phyloP scores from a whole-genome alignment of 1,140 invertebrate genomes.

The Eurytemora carolleeae region DNA sequence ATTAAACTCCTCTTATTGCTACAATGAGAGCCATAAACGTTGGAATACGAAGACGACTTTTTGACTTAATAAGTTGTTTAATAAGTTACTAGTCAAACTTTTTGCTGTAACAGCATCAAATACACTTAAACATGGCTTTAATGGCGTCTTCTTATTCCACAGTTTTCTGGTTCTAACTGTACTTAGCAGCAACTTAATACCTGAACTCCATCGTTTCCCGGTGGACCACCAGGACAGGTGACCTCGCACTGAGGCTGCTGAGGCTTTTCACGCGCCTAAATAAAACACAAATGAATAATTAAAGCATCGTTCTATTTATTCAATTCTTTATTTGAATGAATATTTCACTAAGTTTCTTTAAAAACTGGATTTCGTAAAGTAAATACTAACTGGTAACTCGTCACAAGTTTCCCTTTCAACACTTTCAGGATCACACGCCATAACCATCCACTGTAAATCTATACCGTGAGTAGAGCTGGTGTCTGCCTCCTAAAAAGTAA shows the following conservation, averaged over 20 bases:
- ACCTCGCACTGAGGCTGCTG: constrained; percentile 24
- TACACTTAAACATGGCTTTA: background rate
- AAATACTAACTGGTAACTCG: constrained; percentile 38
- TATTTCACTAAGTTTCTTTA: too few species aligned
- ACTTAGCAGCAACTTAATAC: constrained; percentile 4
- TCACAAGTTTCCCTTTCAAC: constrained; percentile 45
- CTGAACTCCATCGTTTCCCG: constrained; percentile 22
- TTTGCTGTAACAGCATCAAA: too few species aligned
- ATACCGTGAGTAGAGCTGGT: constrained; percentile 32
- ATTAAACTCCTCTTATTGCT: too few species aligned
- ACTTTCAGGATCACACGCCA: constrained; percentile 51
- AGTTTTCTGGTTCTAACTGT: background rate
- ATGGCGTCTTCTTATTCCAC: background rate
- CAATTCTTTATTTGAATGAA: too few species aligned
- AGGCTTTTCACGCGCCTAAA: constrained; percentile 4
- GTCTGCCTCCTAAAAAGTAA: constrained; percentile 8
- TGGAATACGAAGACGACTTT: too few species aligned
- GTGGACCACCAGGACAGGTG: constrained; percentile 35
- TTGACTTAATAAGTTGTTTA: too few species aligned
- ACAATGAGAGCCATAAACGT: too few species aligned
- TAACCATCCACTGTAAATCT: constrained; percentile 56
- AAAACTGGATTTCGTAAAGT: too few species aligned
- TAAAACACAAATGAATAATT: too few species aligned
- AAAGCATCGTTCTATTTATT: too few species aligned
- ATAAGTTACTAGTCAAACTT: too few species aligned